These are phyloP conservation scores for Pristionchus arcanus DNA, from an alignment of 2,888 invertebrate species.

Conservation along the genomic window DNA sequence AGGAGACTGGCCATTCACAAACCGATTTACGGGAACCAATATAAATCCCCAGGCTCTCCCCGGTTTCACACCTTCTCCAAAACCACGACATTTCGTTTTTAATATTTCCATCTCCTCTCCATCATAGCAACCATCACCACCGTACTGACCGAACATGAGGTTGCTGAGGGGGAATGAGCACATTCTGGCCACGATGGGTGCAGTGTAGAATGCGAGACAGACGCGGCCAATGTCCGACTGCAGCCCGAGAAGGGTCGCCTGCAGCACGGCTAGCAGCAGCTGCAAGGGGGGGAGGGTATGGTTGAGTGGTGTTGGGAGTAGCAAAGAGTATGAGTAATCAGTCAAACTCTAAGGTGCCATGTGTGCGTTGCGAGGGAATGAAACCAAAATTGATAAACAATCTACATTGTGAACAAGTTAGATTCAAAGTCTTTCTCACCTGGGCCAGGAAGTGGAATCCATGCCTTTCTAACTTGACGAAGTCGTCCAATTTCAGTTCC, in stretches of 20 bases:
- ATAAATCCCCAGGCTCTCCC: too few relatives aligned
- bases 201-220: constrained; percentile 81
- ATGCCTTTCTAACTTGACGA: constrained; percentile 76
- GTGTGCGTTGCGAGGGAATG: neutral
- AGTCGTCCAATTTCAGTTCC: constrained; percentile 74
- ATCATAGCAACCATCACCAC: too few relatives aligned
- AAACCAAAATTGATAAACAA: too few relatives aligned
- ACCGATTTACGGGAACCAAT: too few relatives aligned
- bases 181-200: constrained; percentile 82
- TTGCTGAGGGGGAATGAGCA: constrained; percentile 80
- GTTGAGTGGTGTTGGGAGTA: neutral
- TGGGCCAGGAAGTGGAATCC: constrained; percentile 74
- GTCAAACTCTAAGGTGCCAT: neutral
- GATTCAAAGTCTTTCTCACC: constrained; percentile 64
- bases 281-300: neutral
- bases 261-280: constrained; percentile 59
- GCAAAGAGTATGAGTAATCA: neutral
- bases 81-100: too few relatives aligned
- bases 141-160: constrained; percentile 70
- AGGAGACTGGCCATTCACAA: too few relatives aligned
- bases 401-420: too few relatives aligned
- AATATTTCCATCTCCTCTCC: too few relatives aligned
- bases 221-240: constrained; percentile 79
- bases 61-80: too few relatives aligned
- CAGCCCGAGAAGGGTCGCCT: constrained; percentile 80